Evolutionary conservation across 2,888 invertebrate genomes (phyloP), one percentile per base, ranked within the genome.

Genomic region (Eupithecia tripunctaria): DNA sequence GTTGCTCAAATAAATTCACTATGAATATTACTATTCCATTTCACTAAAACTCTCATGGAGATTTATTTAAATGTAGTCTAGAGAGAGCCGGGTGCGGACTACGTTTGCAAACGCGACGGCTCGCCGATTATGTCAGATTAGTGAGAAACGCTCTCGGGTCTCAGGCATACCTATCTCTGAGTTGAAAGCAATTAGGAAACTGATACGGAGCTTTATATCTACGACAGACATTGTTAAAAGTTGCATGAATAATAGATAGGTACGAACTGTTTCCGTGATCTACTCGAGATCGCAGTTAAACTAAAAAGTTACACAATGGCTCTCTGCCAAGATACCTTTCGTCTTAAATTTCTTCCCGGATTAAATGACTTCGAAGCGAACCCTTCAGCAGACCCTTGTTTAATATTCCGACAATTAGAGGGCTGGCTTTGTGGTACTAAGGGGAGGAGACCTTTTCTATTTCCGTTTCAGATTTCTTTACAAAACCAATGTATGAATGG

Each of bases 381-480:
- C 78, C 78, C 82, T 84, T 80, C 73, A 80, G 79, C 70, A 80
- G 77, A 76, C 76, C 76, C 80, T 76, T 78, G 79, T 82, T 87
- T 87, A 81, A 84, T 88, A 88, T 89, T 88, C 87, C 85, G 85
- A 84, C 86, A 87, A 89, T 88, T 87, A 88, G 78, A 80, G 76
- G 66, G 70, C 70, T 21, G 72, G 73, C 75, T 78, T 78, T 68
- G 36, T 68, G 73, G 75, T 59, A 36, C 21, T 14, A 43, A 70
- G 32, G 36, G 69, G 63, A 51, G 62, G 64, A 41, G 2, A 36
- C 36, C 32, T 41, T 67, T 68, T 47, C 41, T 36, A 68, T 72
- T 66, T 73, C 25, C 65, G 59, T 29, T 71, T 63, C 70, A 29
- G 21, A 67, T 59, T 68, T 43, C n/a, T n/a, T 38, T 70, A 41